Evolutionary conservation across 2,888 invertebrate species (phyloP), one percentile per base, ranked within the genome.

Genomic region (Seira musarum): DNA sequence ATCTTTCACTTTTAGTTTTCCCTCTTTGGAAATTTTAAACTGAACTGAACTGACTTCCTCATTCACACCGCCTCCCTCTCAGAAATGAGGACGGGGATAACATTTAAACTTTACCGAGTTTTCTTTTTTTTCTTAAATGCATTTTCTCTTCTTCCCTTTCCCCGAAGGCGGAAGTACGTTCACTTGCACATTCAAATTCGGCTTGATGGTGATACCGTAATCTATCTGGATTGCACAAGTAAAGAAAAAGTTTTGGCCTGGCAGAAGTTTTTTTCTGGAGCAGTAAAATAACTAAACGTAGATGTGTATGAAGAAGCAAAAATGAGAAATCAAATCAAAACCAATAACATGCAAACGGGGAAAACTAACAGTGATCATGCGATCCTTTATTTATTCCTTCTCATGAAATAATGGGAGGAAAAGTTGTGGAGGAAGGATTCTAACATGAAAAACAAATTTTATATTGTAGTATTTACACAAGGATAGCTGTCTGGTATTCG

Each of bases 341-440:
- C 67, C 75, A 76, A 76, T 76, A 76, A 76, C 69, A 76, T 76
- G 75, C 75, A 63, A 76, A 76, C 68, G 40, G 63, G 49, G 61
- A 63, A 66, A 73, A 17, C n/a, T 5, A n/a, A n/a, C n/a, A n/a
- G n/a, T n/a, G n/a, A n/a, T n/a, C n/a, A n/a, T n/a, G n/a, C n/a
- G n/a, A n/a, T n/a, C n/a, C n/a, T n/a, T n/a, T n/a, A n/a, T n/a
- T n/a, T n/a, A n/a, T n/a, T n/a, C n/a, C n/a, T n/a, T n/a, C n/a
- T n/a, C n/a, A n/a, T n/a, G n/a, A n/a, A n/a, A n/a, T n/a, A n/a
- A n/a, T n/a, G n/a, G n/a, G n/a, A n/a, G n/a, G n/a, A n/a, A n/a
- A n/a, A n/a, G n/a, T n/a, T n/a, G n/a, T n/a, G n/a, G n/a, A n/a
- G n/a, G n/a, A n/a, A n/a, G n/a, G n/a, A n/a, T n/a, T n/a, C n/a